Evolutionary conservation across 2,888 invertebrate genomes (phyloP), one percentile per base, ranked within the genome.

Genomic region (Drosophila aldrichi): DNA sequence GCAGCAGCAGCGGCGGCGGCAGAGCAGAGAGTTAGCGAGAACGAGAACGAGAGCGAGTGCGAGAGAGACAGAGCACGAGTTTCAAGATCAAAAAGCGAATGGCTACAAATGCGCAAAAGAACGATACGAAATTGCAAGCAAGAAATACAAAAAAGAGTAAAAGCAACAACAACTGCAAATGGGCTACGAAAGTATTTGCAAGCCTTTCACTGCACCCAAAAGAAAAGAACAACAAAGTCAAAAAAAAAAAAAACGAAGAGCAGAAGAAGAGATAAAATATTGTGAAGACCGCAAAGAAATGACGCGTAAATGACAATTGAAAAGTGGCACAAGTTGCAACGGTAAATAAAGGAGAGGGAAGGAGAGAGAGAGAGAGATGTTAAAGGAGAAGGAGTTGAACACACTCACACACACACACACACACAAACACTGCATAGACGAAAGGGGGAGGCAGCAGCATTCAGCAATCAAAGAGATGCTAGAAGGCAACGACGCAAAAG

Each of bases 81-180:
- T 85, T 85, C 84, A 85, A 89, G 84, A 85, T 85, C 84, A 85
- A 81, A 84, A 89, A 89, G 88, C 88, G 89, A 85, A 85, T 87
- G 88, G 80, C 40, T 16, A 6, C 51, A 54, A 54, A 54, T 59
- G 55, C 60, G 70, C 55, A 69, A 56, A 57, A 60, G 41, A 65
- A 44, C 77, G 70, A 70, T 61, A 77, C 79, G 72, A 56, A 79
- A 81, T 58, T 64, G 54, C 55, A 61, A 51, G 64, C 54, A 54
- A 54, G 51, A 51, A 16, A 16, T 51, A 51, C 18, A 20, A 40
- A 44, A 44, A 72, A 46, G 57, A 43, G 48, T n/a, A 40, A 43
- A 25, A 29, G 46, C 46, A 69, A 41, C 51, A 51, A 51, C 25
- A 78, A 74, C 68, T 74, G 73, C 74, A 71, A 65, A 77, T 71